phyloP scores from a whole-genome alignment of 2,888 invertebrate genomes.

The Caenorhabditis auriculariae region DNA sequence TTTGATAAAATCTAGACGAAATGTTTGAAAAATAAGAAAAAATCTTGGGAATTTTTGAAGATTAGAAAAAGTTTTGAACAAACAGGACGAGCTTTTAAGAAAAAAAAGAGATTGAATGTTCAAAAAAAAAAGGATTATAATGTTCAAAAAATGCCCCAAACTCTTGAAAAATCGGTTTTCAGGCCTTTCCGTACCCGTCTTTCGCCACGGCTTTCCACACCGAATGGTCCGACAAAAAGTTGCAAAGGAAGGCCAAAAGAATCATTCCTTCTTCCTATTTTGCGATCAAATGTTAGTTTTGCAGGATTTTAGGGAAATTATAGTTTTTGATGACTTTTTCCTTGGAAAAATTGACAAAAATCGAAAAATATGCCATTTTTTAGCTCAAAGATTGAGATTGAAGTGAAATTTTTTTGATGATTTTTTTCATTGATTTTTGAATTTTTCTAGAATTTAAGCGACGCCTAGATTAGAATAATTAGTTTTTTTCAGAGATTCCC shows the following conservation, averaged over 20 bases:
- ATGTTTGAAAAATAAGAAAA: background rate
- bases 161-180: conserved; percentile 1
- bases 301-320: too few species aligned
- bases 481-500: too few species aligned
- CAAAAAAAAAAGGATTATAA: background rate
- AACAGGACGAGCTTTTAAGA: background rate
- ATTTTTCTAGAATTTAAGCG: too few species aligned
- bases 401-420: too few species aligned
- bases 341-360: too few species aligned
- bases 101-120: too few species aligned
- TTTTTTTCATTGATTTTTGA: too few species aligned
- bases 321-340: too few species aligned
- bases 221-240: conserved; percentile 34
- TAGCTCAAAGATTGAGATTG: too few species aligned
- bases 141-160: background rate
- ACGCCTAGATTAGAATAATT: too few species aligned
- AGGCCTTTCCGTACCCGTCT: conserved; percentile 29
- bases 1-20: background rate
- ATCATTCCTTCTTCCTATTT: conserved; percentile 36
- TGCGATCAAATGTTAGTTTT: conserved; percentile 26
- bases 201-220: conserved; percentile 45
- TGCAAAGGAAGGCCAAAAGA: conserved; percentile 27
- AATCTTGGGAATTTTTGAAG: background rate
- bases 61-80: background rate
- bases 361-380: too few species aligned